Evolutionary conservation across 2,113 vertebrate genomes (phyloP).

Genomic region (Poecilia latipinna): DNA sequence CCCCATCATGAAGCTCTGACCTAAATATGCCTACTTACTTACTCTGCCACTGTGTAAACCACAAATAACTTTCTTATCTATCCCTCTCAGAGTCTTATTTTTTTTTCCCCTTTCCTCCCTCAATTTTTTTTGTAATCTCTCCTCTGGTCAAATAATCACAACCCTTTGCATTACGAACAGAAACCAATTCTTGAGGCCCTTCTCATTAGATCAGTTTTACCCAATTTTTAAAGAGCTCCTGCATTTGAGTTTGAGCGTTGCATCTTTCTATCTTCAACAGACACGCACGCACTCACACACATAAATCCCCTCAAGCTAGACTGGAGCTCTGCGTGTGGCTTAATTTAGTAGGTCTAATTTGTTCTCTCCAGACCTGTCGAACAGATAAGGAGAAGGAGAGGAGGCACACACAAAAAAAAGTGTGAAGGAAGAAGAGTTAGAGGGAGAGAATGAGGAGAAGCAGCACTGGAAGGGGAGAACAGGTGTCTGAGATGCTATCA

Average conservation of each 20-base stretch:
- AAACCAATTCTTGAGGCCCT: constrained; percentile 38
- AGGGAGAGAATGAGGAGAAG: constrained; percentile 27
- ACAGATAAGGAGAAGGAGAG: constrained; percentile 65
- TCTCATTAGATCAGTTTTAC: constrained; percentile 56
- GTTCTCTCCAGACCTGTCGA: constrained; percentile 71
- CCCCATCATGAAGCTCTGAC: constrained; percentile 18
- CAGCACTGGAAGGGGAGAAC: constrained; percentile 59
- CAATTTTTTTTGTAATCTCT: constrained; percentile 30
- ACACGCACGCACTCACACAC: constrained; percentile 2
- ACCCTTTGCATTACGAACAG: constrained; percentile 42
- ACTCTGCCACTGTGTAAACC: constrained; percentile 22
- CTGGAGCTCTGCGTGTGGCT: constrained; percentile 62
- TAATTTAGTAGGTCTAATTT: constrained; percentile 75
- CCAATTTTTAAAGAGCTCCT: constrained; percentile 47
- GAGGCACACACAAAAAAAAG: constrained; percentile 22
- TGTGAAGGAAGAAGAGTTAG: constrained; percentile 27
- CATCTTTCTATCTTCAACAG: constrained; percentile 35
- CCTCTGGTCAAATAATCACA: constrained; percentile 50
- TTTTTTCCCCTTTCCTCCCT: constrained; percentile 2
- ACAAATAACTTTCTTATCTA: constrained; percentile 51
- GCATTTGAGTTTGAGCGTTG: constrained; percentile 27
- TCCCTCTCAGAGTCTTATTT: constrained; percentile 29
- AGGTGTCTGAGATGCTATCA: constrained; percentile 75
- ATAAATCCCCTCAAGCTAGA: constrained; percentile 33
- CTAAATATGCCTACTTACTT: constrained; percentile 34